phyloP scores from a whole-genome alignment of 2,888 invertebrate species.

The Drepana falcataria region DNA sequence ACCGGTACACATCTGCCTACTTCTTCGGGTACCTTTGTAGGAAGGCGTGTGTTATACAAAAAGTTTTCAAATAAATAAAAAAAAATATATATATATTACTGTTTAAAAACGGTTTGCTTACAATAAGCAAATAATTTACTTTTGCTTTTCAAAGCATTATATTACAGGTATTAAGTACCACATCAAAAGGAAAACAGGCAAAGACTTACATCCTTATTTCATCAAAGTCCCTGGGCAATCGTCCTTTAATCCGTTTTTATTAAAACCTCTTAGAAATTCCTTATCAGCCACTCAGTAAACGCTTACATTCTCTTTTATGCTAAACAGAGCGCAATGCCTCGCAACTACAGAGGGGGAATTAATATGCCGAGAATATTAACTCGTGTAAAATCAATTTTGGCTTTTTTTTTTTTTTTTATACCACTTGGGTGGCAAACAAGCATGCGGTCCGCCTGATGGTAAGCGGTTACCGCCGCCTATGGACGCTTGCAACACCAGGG shows the following conservation, averaged over 20 bases:
- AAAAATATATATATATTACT: too few relatives aligned
- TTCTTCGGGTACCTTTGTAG: too few relatives aligned
- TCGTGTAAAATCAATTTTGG: background rate
- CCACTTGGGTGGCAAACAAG: too few relatives aligned
- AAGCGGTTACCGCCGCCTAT: too few relatives aligned
- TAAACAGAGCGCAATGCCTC: conserved; percentile 9
- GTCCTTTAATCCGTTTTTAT: conserved; percentile 21
- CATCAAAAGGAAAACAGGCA: conserved; percentile 4
- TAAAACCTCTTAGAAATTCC: conserved; percentile 8
- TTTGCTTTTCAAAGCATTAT: too few relatives aligned
- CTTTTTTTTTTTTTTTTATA: background rate
- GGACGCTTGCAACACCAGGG: too few relatives aligned
- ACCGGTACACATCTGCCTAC: too few relatives aligned
- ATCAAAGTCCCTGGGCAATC: conserved; percentile 13
- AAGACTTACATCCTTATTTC: conserved; percentile 5
- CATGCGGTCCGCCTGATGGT: too few relatives aligned
- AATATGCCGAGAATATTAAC: background rate
- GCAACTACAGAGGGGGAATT: background rate
- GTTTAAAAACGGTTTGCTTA: too few relatives aligned
- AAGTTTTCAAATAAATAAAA: too few relatives aligned
- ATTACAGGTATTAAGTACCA: background rate
- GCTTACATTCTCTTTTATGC: conserved; percentile 3
- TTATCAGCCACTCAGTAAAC: conserved; percentile 8
- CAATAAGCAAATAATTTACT: too few relatives aligned
- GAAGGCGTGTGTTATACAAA: too few relatives aligned